phyloP scores from a whole-genome alignment of 2,113 vertebrate species.

The Heterochromis multidens region DNA sequence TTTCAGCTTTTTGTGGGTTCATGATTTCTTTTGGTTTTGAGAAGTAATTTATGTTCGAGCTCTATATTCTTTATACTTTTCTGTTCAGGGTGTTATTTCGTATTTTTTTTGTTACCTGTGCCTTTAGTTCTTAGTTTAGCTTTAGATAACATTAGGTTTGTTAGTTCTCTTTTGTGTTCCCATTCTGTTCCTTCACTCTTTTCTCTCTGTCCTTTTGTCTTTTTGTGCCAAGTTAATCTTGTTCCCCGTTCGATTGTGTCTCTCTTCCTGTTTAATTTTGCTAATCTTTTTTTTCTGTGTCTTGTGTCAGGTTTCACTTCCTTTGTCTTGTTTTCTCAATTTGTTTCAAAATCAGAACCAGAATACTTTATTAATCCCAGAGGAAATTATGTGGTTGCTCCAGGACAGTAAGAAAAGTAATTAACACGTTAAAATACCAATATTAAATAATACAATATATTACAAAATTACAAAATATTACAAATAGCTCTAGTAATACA shows the following conservation, averaged over 20 bases:
- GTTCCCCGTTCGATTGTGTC: too few species aligned
- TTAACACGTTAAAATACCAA: too few species aligned
- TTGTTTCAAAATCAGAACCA: too few species aligned
- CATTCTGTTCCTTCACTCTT: not conserved
- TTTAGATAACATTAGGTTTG: too few species aligned
- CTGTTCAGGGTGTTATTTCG: fast-evolving
- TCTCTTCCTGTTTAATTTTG: too few species aligned
- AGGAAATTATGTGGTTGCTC: too few species aligned
- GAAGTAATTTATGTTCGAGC: not conserved
- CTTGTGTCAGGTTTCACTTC: not conserved
- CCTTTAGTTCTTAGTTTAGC: not conserved
- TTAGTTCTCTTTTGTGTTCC: not conserved
- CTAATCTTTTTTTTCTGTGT: not conserved
- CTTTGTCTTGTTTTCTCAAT: not conserved
- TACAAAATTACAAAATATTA: too few species aligned
- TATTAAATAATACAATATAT: too few species aligned
- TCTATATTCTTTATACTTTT: not conserved
- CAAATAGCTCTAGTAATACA: too few species aligned
- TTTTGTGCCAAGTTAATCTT: not conserved
- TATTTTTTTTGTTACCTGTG: not conserved
- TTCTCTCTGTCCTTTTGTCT: not conserved
- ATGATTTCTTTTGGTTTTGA: not conserved
- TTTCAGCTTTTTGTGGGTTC: not conserved
- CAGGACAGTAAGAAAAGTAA: too few species aligned
- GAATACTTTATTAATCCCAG: too few species aligned